phyloP scores from a whole-genome alignment of 2,113 vertebrate species.

The Sprattus sprattus region DNA sequence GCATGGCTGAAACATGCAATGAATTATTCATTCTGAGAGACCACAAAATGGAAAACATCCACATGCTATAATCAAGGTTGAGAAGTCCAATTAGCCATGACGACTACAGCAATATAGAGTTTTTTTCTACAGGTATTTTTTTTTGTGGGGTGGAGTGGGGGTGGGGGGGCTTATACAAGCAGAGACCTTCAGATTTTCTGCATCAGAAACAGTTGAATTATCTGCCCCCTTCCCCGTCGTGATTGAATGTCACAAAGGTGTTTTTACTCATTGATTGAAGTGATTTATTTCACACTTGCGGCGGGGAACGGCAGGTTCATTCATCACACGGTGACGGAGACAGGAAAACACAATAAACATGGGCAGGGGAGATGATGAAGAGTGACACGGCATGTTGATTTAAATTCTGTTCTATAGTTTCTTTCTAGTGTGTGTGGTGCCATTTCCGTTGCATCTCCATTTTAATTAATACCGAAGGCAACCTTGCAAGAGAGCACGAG shows the following conservation, averaged over 20 bases:
- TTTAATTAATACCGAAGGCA: conserved; percentile 58
- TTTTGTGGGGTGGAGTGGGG: no score
- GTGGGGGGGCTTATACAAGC: neutral
- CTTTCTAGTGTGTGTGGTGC: neutral
- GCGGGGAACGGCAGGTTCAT: neutral
- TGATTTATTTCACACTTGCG: neutral
- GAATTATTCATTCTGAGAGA: conserved; percentile 15
- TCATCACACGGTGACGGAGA: neutral
- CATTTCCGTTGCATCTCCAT: conserved; percentile 42
- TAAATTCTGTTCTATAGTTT: neutral
- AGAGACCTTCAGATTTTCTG: neutral
- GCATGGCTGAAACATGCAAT: neutral
- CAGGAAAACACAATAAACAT: conserved; percentile 13
- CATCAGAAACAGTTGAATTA: neutral
- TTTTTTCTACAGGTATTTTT: neutral
- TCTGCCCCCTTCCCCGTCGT: neutral
- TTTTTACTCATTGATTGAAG: conserved; percentile 3
- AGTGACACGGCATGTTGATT: conserved; percentile 42
- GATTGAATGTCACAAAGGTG: neutral
- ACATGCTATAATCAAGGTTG: conserved; percentile 6
- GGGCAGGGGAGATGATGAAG: conserved; percentile 17
- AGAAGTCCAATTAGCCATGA: conserved; percentile 23
- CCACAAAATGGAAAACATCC: conserved; percentile 20
- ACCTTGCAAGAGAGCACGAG: conserved; percentile 53
- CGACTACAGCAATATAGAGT: neutral